Base-by-base conservation (phyloP, 2,888 invertebrate genomes). In the Campoplex nolae region DNA sequence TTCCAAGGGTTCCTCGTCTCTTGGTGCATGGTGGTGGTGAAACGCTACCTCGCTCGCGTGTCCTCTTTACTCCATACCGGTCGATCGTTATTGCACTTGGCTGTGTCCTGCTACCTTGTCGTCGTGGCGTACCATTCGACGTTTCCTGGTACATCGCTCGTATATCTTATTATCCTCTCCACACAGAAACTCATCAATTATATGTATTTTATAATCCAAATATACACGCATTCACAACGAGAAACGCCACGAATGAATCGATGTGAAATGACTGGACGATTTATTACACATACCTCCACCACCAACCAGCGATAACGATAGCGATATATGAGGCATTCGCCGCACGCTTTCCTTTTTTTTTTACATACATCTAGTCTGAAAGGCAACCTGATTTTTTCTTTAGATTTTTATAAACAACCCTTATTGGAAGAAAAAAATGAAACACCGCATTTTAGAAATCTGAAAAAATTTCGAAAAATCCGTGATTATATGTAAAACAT, bases 11-110 rank as follows among this genome's bases (percentile, higher is more conserved):
- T 28, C 56, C 51, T 51, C 48, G 68, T 38, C 54, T 42, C 56
- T 56, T 79, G 73, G 80, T 80, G 80, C 80, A 71, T 80, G 80
- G 80, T 48, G 80, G 70, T 45, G 80, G 70, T 56, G 71, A 56
- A 62, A 62, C 65, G 62, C 62, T 68, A 58, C 28, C 38, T 73
- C 48, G 16, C 62, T 58, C 48, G 35, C 80, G 38, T 48, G 32
- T 62, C 23, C 62, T 35, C 51, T 23, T 62, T 48, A 68, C 42
- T 28, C 35, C 73, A 16, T 62, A 71, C 58, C 71, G 71, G 51
- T 80, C 80, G 80, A 80, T 80, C 80, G 73, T 71, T 62, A 71
- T 79, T 51, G 51, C 51, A 38, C 73, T 80, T 80, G 23, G 65
- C 56, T 45, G 62, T 58, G 68, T 65, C 48, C 35, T n/a, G n/a